Evolutionary conservation across 2,113 vertebrate genomes (phyloP).

Genomic region (Scopus umbretta): DNA sequence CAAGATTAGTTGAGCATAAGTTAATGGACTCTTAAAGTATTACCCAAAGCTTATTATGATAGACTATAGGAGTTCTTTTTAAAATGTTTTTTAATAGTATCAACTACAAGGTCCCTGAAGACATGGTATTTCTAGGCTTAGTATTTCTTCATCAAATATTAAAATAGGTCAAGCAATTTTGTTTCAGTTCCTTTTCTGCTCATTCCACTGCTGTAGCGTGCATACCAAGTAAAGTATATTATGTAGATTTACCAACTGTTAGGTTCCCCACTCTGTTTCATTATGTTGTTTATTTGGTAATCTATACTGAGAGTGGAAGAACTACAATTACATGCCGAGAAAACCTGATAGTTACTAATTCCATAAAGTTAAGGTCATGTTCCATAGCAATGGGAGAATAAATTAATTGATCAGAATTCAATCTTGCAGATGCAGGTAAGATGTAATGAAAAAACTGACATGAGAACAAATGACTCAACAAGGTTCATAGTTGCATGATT

Average conservation of each 20-base stretch:
- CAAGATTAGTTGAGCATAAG: slow-evolving; percentile 57
- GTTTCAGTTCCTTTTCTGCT: not conserved
- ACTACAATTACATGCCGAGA: not conserved
- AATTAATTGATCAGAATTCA: not conserved
- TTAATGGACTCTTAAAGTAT: slow-evolving; percentile 64
- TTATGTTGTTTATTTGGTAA: not conserved
- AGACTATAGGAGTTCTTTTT: slow-evolving; percentile 5
- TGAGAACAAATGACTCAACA: not conserved
- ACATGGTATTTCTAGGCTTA: slow-evolving; percentile 13
- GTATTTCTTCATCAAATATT: slow-evolving; percentile 59
- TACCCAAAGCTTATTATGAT: slow-evolving; percentile 57
- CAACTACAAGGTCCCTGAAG: slow-evolving; percentile 7
- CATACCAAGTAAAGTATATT: not conserved
- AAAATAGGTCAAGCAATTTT: slow-evolving; percentile 51
- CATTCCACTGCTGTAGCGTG: not conserved
- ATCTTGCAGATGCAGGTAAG: not conserved
- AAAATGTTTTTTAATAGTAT: slow-evolving; percentile 47
- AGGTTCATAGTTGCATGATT: not conserved
- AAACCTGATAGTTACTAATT: slow-evolving; percentile 8
- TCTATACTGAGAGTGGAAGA: not conserved
- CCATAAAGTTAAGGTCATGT: not conserved
- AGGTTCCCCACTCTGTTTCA: not conserved
- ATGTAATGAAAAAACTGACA: not conserved
- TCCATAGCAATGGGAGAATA: not conserved
- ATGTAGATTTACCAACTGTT: slow-evolving; percentile 14